These are phyloP conservation scores for Carassius gibelio DNA, from an alignment of 2,113 vertebrate genomes.

Conservation along the genomic window DNA sequence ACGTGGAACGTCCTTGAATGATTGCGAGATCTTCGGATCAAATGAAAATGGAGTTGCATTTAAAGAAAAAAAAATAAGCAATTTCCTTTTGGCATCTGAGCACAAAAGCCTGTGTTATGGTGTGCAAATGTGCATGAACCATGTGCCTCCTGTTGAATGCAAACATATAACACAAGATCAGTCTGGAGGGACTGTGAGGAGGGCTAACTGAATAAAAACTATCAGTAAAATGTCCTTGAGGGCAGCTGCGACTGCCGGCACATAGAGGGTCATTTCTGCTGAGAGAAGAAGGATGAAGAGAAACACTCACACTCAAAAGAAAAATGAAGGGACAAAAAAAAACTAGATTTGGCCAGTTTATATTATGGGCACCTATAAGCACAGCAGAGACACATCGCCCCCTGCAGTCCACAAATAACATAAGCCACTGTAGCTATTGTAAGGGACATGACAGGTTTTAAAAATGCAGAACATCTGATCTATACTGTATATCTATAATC, in stretches of 20 bases:
- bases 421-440: not conserved
- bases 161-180: conserved; percentile 26
- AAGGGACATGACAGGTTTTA: not conserved
- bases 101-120: conserved; percentile 17
- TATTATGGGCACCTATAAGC: not conserved
- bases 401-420: conserved; percentile 6
- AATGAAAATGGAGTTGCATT: conserved; percentile 9
- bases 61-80: not conserved
- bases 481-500: not conserved
- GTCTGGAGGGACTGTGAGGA: conserved; percentile 18
- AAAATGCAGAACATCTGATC: not conserved
- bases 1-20: not conserved
- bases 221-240: not conserved
- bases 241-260: conserved; percentile 13
- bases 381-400: conserved; percentile 17
- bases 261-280: not conserved
- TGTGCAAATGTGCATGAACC: not conserved
- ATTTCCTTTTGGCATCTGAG: conserved; percentile 15
- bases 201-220: not conserved
- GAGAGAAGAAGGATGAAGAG: conserved; percentile 1
- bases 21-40: conserved; percentile 12
- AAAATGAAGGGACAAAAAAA: too few relatives aligned
- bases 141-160: not conserved
- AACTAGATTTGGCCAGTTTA: not conserved
- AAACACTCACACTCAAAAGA: not conserved